These are phyloP conservation scores for Meteorus cinctellus DNA, from an alignment of 2,888 invertebrate genomes.

Conservation along the genomic window DNA sequence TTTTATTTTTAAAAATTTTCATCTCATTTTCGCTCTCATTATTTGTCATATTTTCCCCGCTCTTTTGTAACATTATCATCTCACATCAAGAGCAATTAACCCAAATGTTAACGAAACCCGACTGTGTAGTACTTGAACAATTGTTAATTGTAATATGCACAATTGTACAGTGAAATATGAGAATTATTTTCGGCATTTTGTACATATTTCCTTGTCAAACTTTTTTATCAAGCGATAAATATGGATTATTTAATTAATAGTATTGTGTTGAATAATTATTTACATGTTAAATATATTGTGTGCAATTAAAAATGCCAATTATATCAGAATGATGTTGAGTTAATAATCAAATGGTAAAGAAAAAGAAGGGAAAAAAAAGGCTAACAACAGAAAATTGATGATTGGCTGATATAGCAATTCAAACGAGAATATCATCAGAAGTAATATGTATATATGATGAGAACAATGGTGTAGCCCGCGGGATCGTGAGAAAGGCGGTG, in stretches of 20 bases:
- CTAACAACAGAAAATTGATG: neutral
- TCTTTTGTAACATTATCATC: neutral
- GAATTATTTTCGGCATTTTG: neutral
- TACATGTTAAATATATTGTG: too few relatives aligned
- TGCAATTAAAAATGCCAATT: too few relatives aligned
- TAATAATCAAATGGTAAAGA: neutral
- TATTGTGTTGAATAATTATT: too few relatives aligned
- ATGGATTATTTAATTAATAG: too few relatives aligned
- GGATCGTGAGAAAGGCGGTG: slow-evolving; percentile 40
- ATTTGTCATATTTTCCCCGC: neutral
- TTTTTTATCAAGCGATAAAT: too few relatives aligned
- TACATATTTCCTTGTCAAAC: too few relatives aligned
- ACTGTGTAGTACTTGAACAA: slow-evolving; percentile 50
- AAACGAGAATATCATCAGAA: neutral
- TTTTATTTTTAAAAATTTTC: neutral
- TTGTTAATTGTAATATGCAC: neutral
- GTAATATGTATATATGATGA: neutral
- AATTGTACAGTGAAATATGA: neutral
- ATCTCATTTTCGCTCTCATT: neutral
- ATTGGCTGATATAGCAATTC: neutral
- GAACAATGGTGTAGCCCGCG: slow-evolving; percentile 21
- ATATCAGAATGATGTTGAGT: neutral
- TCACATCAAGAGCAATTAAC: slow-evolving; percentile 58
- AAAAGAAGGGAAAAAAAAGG: neutral
- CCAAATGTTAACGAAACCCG: slow-evolving; percentile 68